Conservation (phyloP, 2,888 invertebrate species). For the Pegoplata infirma region DNA sequence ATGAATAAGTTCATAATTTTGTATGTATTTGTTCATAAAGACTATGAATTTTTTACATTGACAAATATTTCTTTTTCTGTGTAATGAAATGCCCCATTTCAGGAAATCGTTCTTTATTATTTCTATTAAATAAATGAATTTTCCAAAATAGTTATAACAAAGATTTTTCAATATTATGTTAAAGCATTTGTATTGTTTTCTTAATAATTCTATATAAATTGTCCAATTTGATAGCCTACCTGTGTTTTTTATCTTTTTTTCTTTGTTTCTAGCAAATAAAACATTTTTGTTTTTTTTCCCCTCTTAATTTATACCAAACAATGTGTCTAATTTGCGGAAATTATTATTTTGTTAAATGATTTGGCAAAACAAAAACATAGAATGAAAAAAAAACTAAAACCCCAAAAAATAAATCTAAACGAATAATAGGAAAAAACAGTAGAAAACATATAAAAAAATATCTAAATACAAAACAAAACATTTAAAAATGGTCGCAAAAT, state of each 20-base stretch:
- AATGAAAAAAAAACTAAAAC: no score
- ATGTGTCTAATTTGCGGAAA: conserved; percentile 26
- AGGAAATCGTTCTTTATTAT: no score
- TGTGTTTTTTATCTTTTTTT: background rate
- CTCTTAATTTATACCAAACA: background rate
- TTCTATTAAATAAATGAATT: no score
- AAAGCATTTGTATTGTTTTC: background rate
- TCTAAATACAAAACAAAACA: no score
- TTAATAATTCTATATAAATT: conserved; percentile 10
- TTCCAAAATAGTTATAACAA: no score
- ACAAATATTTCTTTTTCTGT: no score
- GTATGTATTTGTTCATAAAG: no score
- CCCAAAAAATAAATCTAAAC: background rate
- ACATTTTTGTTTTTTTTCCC: background rate
- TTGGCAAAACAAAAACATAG: conserved; percentile 12
- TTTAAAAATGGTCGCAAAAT: no score
- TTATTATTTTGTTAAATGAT: conserved; percentile 30
- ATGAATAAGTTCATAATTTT: no score
- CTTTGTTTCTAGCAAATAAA: background rate
- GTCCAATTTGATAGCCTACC: conserved; percentile 4
- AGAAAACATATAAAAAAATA: no score
- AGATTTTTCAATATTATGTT: background rate
- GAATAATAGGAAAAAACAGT: background rate
- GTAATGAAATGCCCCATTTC: no score
- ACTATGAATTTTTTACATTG: no score